A percentile compares a stretch with the other conserved stretches of the same genome.
phyloP scores from a whole-genome alignment of 2,888 invertebrate genomes.

The Hypercompe scribonia region DNA sequence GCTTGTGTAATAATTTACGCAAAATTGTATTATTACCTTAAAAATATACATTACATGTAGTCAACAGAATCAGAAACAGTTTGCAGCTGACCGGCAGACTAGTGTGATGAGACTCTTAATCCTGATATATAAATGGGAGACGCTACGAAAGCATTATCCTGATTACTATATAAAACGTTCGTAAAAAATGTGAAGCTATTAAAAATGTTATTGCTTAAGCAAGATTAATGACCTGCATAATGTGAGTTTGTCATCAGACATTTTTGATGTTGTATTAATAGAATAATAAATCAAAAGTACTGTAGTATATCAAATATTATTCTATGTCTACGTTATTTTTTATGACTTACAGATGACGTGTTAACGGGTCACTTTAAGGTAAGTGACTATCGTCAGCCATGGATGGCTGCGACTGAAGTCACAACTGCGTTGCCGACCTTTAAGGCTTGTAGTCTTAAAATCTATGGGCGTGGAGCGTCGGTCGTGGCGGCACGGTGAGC shows the following conservation, averaged over 20 bases:
- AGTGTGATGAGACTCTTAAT: constrained; percentile 20
- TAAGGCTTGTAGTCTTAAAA: too few species aligned
- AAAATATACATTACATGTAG: neutral
- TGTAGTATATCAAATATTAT: neutral
- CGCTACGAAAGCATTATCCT: constrained; percentile 30
- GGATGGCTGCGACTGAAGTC: too few species aligned
- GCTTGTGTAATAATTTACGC: too few species aligned
- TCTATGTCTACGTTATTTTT: too few species aligned
- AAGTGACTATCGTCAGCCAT: too few species aligned
- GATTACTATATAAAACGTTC: constrained; percentile 29
- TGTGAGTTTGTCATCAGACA: neutral
- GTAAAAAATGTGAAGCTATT: constrained; percentile 29
- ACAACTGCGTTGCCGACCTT: too few species aligned
- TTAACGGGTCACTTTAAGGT: too few species aligned
- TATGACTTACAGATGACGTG: too few species aligned
- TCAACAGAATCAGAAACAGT: neutral
- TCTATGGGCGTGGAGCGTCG: too few species aligned
- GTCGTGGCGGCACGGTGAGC: too few species aligned
- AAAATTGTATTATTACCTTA: neutral
- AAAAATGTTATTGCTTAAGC: constrained; percentile 27
- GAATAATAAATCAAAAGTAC: neutral
- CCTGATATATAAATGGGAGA: constrained; percentile 33
- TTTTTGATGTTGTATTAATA: neutral
- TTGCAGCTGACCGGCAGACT: neutral
- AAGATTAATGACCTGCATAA: constrained; percentile 29